phyloP scores from a whole-genome alignment of 2,113 vertebrate genomes.

The Notechis scutatus region DNA sequence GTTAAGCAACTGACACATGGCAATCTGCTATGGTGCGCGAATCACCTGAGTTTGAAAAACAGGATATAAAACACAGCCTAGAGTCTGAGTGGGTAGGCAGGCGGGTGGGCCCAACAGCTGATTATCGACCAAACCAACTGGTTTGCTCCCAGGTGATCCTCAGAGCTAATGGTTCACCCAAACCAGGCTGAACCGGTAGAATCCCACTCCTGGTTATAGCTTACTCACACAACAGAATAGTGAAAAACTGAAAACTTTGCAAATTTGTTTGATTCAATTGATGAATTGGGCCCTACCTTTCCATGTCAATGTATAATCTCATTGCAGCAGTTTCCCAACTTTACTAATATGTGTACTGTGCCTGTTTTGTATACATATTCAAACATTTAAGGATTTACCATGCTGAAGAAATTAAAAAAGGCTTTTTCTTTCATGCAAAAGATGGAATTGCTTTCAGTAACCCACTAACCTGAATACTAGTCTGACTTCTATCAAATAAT shows the following conservation, averaged over 20 bases:
- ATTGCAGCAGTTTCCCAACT: background rate
- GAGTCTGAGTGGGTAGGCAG: too few species aligned
- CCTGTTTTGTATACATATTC: background rate
- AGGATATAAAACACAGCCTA: too few species aligned
- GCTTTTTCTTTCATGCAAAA: background rate
- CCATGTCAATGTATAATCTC: background rate
- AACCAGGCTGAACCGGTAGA: too few species aligned
- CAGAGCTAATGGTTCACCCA: too few species aligned
- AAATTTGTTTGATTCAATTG: background rate
- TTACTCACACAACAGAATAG: background rate
- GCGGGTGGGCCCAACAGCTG: too few species aligned
- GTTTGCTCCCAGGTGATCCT: too few species aligned
- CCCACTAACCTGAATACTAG: background rate
- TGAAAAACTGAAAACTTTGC: background rate
- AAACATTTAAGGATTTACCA: background rate
- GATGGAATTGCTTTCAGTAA: background rate
- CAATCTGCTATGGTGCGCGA: too few species aligned
- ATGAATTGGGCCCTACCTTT: background rate
- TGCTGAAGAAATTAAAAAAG: background rate
- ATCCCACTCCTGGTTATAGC: too few species aligned
- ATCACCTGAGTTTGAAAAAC: too few species aligned
- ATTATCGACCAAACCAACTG: too few species aligned
- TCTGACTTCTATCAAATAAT: background rate
- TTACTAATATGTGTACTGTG: background rate
- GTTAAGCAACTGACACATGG: too few species aligned